Base-by-base conservation (phyloP, 1,140 invertebrate genomes). In the Himalopsyche phryganea region DNA sequence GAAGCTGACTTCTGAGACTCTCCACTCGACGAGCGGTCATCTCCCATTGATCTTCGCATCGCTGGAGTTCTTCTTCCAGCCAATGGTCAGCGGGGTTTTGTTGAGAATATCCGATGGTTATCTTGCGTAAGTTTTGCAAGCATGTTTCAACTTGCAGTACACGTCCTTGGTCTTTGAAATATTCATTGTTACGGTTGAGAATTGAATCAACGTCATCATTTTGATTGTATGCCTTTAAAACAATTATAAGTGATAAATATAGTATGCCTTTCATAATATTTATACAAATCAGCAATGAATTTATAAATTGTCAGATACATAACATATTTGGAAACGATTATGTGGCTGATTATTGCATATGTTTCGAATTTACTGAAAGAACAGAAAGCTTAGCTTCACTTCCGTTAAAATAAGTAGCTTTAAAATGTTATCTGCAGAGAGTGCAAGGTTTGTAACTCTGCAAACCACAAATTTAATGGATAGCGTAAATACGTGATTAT, bases 171-270 rank as follows among this genome's bases (percentile, higher is more conserved):
- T 87, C 83, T 1, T 85, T 75, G 69, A 93, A 90, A 68, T 86
- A 89, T 48, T 87, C 83, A 58, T 85, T 85, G 70, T 96, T 91
- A 55, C 88, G 83, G 32, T 82, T 80, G 4, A 93, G 76, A 56
- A 96, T 88, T 4, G 78, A 78, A 54, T 88, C 86, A 0, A 91
- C 81, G 69, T 94, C 86, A 66, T 94, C 89, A 67, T 91, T 91
- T 66, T 88, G 88, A 65, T 87, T 90, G 35, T 96, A 85, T 0
- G 90, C 85, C 67, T 77, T 55, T 2, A 49, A 56, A 53, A 49
- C 28, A 36, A 53, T 45, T 36, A 53, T 15, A 56, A 60, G n/a
- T n/a, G n/a, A n/a, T n/a, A n/a, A n/a, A n/a, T n/a, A n/a, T n/a
- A n/a, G 32, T 41, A 23, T 23, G 19, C 17, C 46, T 4, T 42